A percentile compares a stretch with the other conserved stretches of the same genome.
Conservation (phyloP, 2,888 invertebrate genomes). For the Netelia virgata region DNA sequence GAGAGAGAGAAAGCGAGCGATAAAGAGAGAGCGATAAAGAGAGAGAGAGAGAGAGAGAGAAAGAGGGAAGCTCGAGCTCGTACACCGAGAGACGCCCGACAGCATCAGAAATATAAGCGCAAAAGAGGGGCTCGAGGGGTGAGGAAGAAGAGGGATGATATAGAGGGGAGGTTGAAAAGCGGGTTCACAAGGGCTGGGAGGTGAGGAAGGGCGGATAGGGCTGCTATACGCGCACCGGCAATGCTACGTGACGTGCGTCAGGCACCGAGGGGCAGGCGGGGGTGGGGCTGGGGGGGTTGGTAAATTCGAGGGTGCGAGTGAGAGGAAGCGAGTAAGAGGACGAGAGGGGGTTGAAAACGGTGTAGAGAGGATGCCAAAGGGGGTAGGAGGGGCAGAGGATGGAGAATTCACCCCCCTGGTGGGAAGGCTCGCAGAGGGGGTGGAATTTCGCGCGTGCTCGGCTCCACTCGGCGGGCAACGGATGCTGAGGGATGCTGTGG, state of each 20-base stretch:
- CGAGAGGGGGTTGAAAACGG: conserved; percentile 30
- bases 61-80: conserved; percentile 30
- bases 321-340: conserved; percentile 11
- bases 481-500: conserved; percentile 83
- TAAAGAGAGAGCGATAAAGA: conserved; percentile 36
- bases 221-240: conserved; percentile 34
- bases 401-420: conserved; percentile 52
- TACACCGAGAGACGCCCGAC: conserved; percentile 37
- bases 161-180: conserved; percentile 31
- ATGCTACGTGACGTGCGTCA: conserved; percentile 55
- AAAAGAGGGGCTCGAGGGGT: conserved; percentile 22
- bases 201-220: conserved; percentile 34
- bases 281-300: neutral
- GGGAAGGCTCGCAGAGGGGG: conserved; percentile 71
- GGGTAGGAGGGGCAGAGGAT: conserved; percentile 10
- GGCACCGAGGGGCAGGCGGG: conserved; percentile 11
- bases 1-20: neutral
- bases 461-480: conserved; percentile 76
- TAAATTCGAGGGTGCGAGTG: conserved; percentile 18
- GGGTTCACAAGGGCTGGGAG: conserved; percentile 18
- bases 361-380: conserved; percentile 17
- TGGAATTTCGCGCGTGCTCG: conserved; percentile 83
- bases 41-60: conserved; percentile 29
- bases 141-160: conserved; percentile 28
- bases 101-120: conserved; percentile 41